Conservation (phyloP, 2,113 vertebrate species). For the Romanogobio albipinnatus region DNA sequence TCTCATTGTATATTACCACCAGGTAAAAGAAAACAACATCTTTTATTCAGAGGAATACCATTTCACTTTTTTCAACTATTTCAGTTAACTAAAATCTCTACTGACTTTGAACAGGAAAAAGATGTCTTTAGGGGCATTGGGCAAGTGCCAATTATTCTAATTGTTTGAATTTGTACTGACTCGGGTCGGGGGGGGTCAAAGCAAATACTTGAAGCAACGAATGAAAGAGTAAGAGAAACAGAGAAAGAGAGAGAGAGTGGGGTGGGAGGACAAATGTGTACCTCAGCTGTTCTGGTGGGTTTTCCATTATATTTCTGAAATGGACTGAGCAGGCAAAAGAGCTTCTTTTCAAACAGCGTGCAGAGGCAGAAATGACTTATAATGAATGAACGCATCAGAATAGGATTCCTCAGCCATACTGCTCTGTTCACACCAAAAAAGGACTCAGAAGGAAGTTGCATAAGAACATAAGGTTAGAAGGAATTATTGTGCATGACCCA, state of each 20-base stretch:
- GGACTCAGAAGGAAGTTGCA: constrained; percentile 47
- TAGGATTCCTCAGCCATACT: constrained; percentile 53
- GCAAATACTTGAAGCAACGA: constrained; percentile 46
- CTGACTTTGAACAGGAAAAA: constrained; percentile 1
- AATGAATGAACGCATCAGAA: constrained; percentile 63
- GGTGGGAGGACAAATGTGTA: constrained; percentile 50
- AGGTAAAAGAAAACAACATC: constrained; percentile 20
- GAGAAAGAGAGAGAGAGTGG: constrained; percentile 13
- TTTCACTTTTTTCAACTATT: constrained; percentile 40
- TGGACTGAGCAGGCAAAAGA: constrained; percentile 62
- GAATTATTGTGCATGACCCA: constrained; percentile 46
- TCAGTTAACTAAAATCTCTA: constrained; percentile 39
- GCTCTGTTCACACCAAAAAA: constrained; percentile 39
- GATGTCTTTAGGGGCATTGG: neutral
- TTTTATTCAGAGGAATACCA: constrained; percentile 38
- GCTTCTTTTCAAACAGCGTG: constrained; percentile 57
- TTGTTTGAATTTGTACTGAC: constrained; percentile 56
- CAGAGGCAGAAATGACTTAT: constrained; percentile 60
- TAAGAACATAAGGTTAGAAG: constrained; percentile 41
- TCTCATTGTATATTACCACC: constrained; percentile 4
- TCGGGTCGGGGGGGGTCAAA: constrained; percentile 20
- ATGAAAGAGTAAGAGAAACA: constrained; percentile 9
- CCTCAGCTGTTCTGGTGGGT: constrained; percentile 61
- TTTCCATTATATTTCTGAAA: constrained; percentile 63
- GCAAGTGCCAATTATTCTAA: constrained; percentile 53